Evolutionary conservation across 2,797 vertebrate species (phyloP), one percentile per base, ranked within the genome.

Genomic region (Premnoplex brunnescens): DNA sequence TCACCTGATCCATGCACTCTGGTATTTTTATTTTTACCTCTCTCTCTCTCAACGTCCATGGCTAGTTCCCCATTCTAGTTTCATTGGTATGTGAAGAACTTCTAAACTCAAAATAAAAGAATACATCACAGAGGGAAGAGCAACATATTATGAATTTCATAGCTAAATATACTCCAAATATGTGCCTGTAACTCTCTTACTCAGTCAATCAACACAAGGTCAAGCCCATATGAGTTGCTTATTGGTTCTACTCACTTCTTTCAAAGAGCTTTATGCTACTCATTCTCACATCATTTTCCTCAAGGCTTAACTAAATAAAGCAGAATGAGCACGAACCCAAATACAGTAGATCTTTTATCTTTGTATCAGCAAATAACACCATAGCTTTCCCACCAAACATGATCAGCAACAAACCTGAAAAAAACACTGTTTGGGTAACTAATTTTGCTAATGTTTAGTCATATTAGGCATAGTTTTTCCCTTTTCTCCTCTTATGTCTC

Each of bases 191-290:
- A 56, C 37, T 83, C 15, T 55, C 51, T 67, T 49, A 28, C 36
- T 56, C 49, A 37, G 75, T 36, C 69, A 75, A 14, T 43, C 64
- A 88, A 30, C 16, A 68, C 27, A 60, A 60, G 13, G 7, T 37
- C 51, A 69, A 62, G 24, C 22, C 68, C 66, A 36, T 14, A 46
- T 0, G 0, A 2, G 5, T 19, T 32, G 19, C 17, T 27, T 59
- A 60, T 3, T 49, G 44, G 16, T 43, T 93, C 73, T 39, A 62
- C 26, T 69, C 11, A 30, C 44, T 55, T 81, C 32, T 80, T 74
- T 71, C 64, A 84, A 71, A 23, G 19, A 18, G 14, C n/a, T 76
- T 83, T 62, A 77, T 23, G 8, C 30, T 62, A 58, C 10, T 77
- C n/a, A 18, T 67, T 60, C 23, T 77, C 41, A 52, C 16, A 59